Base-by-base conservation (phyloP, 2,797 vertebrate species). In the Loris lydekkerianus region DNA sequence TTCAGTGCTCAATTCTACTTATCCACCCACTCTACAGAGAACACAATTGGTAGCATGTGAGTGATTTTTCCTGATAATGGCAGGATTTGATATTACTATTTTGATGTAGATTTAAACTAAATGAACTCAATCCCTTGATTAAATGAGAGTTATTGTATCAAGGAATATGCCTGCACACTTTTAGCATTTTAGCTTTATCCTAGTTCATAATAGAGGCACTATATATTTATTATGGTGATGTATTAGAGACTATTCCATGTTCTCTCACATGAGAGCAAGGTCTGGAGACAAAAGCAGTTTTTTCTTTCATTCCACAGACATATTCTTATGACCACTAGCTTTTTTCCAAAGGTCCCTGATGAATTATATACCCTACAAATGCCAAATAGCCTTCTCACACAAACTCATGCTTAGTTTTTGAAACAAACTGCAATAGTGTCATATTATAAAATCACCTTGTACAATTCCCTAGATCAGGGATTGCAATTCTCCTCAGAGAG, bases 91-190 rank as follows among this genome's bases (percentile, higher is more conserved):
- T 96, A 96, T 95, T 95, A 93, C 90, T 96, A 97, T 97, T 96
- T 97, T 95, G 81, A 97, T 96, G 89, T 81, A 95, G 40, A 97
- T 86, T 95, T 96, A 61, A 95, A 97, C 67, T 95, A 96, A 96
- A 89, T 94, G 95, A 95, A 95, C 69, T 89, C 76, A 95, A 89
- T 85, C 61, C 29, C 60, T 94, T 96, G 93, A 97, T 96, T 96
- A 95, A 97, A 95, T 5, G 6, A 81, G 49, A 89, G 73, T 86
- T 94, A 87, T 75, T 95, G 90, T 94, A 89, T 95, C 53, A 94
- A 49, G 80, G 43, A 93, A 76, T n/a, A 85, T 82, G 43, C n/a
- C 72, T 72, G 73, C 40, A 87, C 10, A 87, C n/a, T 93, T 91
- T 43, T 60, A 56, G 61, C 58, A 95, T 94, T 97, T 96, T 94